Conservation (phyloP, 2,888 invertebrate genomes). For the Liodrosophila aerea region DNA sequence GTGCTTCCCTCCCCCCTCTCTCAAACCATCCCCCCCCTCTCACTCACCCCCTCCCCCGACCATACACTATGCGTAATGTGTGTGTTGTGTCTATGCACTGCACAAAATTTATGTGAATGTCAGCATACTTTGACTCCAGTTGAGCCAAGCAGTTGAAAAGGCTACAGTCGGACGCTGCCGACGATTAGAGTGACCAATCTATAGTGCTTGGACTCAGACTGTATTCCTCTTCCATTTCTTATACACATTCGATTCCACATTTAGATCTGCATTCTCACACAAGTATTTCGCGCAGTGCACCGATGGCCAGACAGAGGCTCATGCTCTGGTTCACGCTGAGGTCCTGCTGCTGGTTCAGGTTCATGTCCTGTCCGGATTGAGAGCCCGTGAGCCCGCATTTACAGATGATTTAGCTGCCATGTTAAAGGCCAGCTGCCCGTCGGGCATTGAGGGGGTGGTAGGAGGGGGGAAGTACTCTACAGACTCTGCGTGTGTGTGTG, state of each 20-base stretch:
- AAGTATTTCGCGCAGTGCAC: too few relatives aligned
- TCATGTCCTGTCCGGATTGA: conserved; percentile 24
- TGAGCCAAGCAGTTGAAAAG: too few relatives aligned
- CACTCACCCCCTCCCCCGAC: background rate
- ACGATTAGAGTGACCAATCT: too few relatives aligned
- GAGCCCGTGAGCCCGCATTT: conserved; percentile 67
- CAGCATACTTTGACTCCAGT: too few relatives aligned
- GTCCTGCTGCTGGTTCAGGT: conserved; percentile 13
- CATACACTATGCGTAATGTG: conserved; percentile 32
- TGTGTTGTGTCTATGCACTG: conserved; percentile 41
- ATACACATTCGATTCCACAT: too few relatives aligned
- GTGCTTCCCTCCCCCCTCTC: conserved; percentile 21
- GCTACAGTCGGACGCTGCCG: too few relatives aligned
- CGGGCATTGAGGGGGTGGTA: background rate
- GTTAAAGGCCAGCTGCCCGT: conserved; percentile 69
- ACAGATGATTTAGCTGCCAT: conserved; percentile 80
- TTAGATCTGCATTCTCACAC: too few relatives aligned
- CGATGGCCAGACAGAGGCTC: too few relatives aligned
- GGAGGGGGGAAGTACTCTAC: background rate
- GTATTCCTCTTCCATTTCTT: too few relatives aligned
- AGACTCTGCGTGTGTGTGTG: conserved; percentile 17
- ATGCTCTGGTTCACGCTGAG: too few relatives aligned
- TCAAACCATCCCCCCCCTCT: background rate
- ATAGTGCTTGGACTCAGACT: too few relatives aligned
- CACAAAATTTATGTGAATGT: conserved; percentile 19